phyloP scores from a whole-genome alignment of 2,888 invertebrate species.

The Hoplodrina ambigua region DNA sequence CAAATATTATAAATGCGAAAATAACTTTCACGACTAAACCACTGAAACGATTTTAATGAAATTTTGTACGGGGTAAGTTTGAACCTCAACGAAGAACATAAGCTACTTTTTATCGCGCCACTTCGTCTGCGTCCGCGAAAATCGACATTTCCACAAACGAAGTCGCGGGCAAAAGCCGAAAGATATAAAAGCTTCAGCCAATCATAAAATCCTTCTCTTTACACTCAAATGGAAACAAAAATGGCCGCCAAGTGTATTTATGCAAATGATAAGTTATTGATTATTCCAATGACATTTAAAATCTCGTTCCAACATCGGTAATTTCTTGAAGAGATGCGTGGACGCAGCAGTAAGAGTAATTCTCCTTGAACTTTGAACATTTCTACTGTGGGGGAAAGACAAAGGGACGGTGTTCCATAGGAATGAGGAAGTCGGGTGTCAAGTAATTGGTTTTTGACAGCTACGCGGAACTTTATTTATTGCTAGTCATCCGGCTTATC shows the following conservation, averaged over 20 bases:
- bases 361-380: constrained; percentile 53
- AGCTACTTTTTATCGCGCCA: no score
- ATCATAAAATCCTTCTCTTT: constrained; percentile 10
- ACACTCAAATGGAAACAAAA: constrained; percentile 13
- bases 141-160: no score
- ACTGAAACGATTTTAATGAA: no score
- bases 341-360: constrained; percentile 33
- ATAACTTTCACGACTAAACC: no score
- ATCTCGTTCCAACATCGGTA: constrained; percentile 30
- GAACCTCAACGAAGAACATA: no score
- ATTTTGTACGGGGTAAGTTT: no score
- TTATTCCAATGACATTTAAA: constrained; percentile 49
- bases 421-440: constrained; percentile 55
- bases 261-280: constrained; percentile 46
- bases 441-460: constrained; percentile 49
- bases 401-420: constrained; percentile 22
- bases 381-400: constrained; percentile 39
- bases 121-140: no score
- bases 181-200: not conserved
- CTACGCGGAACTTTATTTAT: constrained; percentile 42
- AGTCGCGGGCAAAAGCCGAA: no score
- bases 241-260: constrained; percentile 21
- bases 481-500: constrained; percentile 43
- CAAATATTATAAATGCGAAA: no score
- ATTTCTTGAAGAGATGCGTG: constrained; percentile 22